Evolutionary conservation across 2,888 invertebrate species (phyloP), one percentile per base, ranked within the genome.

Genomic region (Mythimna loreyi): DNA sequence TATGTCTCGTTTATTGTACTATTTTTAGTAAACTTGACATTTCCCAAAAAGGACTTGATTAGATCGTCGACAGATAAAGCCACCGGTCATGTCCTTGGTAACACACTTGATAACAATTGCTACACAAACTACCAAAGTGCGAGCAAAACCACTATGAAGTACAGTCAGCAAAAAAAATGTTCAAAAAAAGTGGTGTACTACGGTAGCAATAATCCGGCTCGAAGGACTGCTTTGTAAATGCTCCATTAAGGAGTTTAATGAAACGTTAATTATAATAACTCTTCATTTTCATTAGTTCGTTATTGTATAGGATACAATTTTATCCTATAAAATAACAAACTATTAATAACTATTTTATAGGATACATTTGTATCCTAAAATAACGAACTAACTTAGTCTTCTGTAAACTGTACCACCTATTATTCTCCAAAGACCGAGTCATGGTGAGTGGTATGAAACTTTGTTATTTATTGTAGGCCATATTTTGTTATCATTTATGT

Each of bases 401-500:
- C 47, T n/a, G 25, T 5, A 11, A 47, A 58, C 21, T 33, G 47
- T 76, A 69, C 59, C 47, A 19, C n/a, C 13, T 8, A 70, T 69
- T 47, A 63, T 58, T 58, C 59, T 33, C 53, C 28, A 16, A 53
- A 36, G 58, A 16, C 49, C 47, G 67, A 59, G 56, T 62, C 61
- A 11, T 16, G 11, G 28, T 53, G 19, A 47, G 49, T 45, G 43
- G 13, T 78, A 43, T 28, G 21, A 72, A 63, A 64, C 45, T 60
- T 65, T 30, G 53, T 72, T 66, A 73, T 74, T 63, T 65, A 61
- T 70, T 33, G 16, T 36, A 5, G 45, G 28, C 25, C 65, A 74
- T 56, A 62, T 78, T 78, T 62, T 61, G 72, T 55, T 72, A 71
- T 68, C 67, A 60, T 75, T 67, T 66, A 70, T 68, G 66, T 56